Base-by-base conservation (phyloP, 2,797 vertebrate genomes). In the Valencia hispanica region DNA sequence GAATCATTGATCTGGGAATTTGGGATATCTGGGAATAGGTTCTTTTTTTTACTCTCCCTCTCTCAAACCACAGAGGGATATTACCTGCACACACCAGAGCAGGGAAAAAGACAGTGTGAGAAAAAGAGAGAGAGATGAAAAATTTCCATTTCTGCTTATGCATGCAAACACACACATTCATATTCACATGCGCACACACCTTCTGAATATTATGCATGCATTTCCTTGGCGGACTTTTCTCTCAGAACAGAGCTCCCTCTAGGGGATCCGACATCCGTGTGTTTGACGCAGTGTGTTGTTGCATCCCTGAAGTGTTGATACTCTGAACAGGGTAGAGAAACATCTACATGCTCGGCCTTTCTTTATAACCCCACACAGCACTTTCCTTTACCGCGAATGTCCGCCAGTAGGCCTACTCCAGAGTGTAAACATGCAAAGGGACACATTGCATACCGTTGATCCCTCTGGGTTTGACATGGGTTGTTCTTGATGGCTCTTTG, bases 1-100 rank as follows among this genome's bases (percentile, higher is more conserved):
- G 91, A 95, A 96, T 96, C 94, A 96, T 95, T 90, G 94, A 88
- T 93, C 91, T 93, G 94, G 95, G 94, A 93, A 93, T 94, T 91
- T 91, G 93, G 91, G 93, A 93, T 92, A 90, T 87, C 87, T 87
- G 89, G 89, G 91, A 94, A 92, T 86, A 79, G 86, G 82, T 75
- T 89, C 51, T 69, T 83, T 80, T 76, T 86, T 79, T 79, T 75
- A 41, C 51, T 50, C 32, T 73, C 22, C 27, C 83, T 32, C 78
- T 73, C 81, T 78, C 65, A 88, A 89, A 74, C 81, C 88, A 84
- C 90, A 63, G 80, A 92, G 91, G 90, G 86, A 89, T 92, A 91
- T 89, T 93, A 93, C 94, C 92, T 94, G 92, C 86, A 78, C 51
- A 48, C 73, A 36, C 57, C 48, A 79, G 77, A 71, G 80, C 51